A percentile compares a stretch with the other conserved stretches of the same genome.
Evolutionary conservation across 2,113 vertebrate species (phyloP).

Genomic region (Plectropomus leopardus): DNA sequence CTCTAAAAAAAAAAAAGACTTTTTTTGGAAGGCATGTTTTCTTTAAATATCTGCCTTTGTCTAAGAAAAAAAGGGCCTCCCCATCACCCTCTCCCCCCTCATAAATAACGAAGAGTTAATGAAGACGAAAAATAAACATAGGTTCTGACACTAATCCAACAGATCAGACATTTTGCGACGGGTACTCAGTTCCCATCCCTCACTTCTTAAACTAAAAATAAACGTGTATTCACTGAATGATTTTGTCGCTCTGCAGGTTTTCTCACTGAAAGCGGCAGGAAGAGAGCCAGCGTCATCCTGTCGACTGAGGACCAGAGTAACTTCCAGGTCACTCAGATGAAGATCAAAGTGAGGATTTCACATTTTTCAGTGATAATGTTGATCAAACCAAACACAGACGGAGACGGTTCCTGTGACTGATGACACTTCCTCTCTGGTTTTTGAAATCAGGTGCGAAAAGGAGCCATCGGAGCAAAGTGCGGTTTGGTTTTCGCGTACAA

Average conservation of each 20-base stretch:
- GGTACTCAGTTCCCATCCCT: no score
- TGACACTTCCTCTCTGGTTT: background rate
- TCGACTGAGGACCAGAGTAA: slow-evolving; percentile 92
- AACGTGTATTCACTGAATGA: background rate
- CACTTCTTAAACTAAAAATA: no score
- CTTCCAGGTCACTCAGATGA: slow-evolving; percentile 97
- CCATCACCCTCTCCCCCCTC: no score
- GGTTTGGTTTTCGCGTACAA: slow-evolving; percentile 95
- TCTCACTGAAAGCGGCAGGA: slow-evolving; percentile 95
- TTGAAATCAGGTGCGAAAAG: slow-evolving; percentile 90
- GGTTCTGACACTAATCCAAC: no score
- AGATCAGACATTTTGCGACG: no score
- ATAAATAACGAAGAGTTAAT: no score
- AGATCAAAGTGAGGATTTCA: slow-evolving; percentile 90
- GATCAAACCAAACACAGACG: background rate
- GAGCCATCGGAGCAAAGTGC: slow-evolving; percentile 96
- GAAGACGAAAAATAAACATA: no score
- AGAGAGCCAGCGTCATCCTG: slow-evolving; percentile 93
- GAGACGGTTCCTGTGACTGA: background rate
- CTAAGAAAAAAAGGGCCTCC: no score
- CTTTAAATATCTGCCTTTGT: no score
- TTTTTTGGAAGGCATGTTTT: no score
- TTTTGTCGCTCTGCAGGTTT: slow-evolving; percentile 86
- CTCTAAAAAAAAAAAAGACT: no score
- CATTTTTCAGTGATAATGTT: background rate